Evolutionary conservation across 2,888 invertebrate genomes (phyloP), one percentile per base, ranked within the genome.

Genomic region (Agrochola litura): DNA sequence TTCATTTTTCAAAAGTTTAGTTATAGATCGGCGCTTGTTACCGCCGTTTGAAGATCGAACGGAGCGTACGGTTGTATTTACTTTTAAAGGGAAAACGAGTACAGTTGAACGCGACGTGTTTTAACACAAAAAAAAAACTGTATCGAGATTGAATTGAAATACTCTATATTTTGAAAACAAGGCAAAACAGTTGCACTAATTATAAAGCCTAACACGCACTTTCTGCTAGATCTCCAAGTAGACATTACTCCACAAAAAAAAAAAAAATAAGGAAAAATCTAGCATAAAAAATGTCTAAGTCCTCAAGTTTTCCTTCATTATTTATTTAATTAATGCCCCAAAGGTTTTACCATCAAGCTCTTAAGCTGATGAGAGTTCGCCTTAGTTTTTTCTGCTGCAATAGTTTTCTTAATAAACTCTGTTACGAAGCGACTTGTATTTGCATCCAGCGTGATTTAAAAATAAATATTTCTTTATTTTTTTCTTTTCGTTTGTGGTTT

Each of bases 341-440:
- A 76, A 66, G 61, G 63, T 81, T 79, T 76, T 43, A 65, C 37
- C 64, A 74, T 65, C 61, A 65, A 72, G 90, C 89, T 90, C 83
- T 91, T 89, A 91, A 37, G 88, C 85, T 86, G 89, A 91, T 90
- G 87, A 88, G 82, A 74, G 82, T 71, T 74, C 22, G 56, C 37
- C 58, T 81, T 76, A 79, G 76, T 86, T 83, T 70, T 82, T 74
- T 84, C 81, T 74, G 56, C 73, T 73, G 75, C 69, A 78, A 81
- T 84, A 86, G 86, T 84, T 85, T 78, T 79, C 76, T 82, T 81
- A 81, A 81, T 86, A 84, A 89, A 82, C 25, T 80, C 12, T 71
- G 54, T 49, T 12, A 54, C 67, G 46, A 60, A 80, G n/a, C 56
- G 60, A 73, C 41, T 77, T 76, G 68, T 65, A 85, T 85, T 77